Evolutionary conservation across 2,888 invertebrate species (phyloP), one percentile per base, ranked within the genome.

Genomic region (Ferdinandea cuprea): DNA sequence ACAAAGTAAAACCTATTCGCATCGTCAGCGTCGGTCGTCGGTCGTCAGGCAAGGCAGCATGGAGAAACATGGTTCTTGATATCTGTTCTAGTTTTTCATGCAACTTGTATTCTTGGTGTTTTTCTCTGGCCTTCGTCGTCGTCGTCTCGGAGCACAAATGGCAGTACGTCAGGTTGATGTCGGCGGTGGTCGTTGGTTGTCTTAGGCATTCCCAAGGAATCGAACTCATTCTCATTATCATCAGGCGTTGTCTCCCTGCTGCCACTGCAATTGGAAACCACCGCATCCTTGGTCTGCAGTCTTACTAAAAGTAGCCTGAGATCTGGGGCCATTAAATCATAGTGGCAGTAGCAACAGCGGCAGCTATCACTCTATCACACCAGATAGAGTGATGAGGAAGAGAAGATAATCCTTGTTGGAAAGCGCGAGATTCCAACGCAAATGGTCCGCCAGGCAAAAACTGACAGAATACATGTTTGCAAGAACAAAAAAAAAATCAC

Each of bases 371-470:
- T 81, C 81, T 66, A 81, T 76, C 76, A 76, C 76, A 50, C 81
- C 71, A 81, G 81, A 81, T 72, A 81, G 81, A 81, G 71, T 78
- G 83, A 83, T 83, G 77, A 83, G 83, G 83, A 83, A 83, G 83
- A 61, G 73, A 73, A 83, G 83, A 83, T 83, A 77, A 83, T 83
- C 83, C 77, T 83, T 83, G 83, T 83, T 78, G 83, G 77, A 68
- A 72, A 72, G 83, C 83, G 77, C 76, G 76, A 81, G 81, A 81
- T 81, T 81, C 81, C 81, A 72, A 65, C 52, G 71, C 81, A 83
- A 83, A 83, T 77, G 63, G 54, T 59, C 68, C 37, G 50, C 42
- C 65, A 19, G 65, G 56, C 44, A 83, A 68, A 77, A 63, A 69
- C 69, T 56, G 56, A 50, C 66, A 56, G 65, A 66, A 71, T 59